phyloP scores from a whole-genome alignment of 2,888 invertebrate genomes.

The Antheraea yamamai region DNA sequence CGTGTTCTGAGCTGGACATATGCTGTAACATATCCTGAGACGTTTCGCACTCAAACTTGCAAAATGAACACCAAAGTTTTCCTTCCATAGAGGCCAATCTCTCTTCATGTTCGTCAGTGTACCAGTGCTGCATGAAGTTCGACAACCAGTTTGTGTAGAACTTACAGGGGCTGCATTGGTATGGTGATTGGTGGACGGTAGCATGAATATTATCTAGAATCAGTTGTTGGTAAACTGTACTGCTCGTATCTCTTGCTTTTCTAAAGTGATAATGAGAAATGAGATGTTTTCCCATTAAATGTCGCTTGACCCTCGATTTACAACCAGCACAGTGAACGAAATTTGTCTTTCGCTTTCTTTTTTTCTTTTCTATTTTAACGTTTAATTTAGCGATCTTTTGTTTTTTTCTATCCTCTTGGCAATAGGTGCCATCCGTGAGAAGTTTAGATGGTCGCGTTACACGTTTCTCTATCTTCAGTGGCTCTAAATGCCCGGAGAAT shows the following conservation, averaged over 20 bases:
- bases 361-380: constrained; percentile 58
- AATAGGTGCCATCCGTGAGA: constrained; percentile 57
- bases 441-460: constrained; percentile 62
- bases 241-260: constrained; percentile 84
- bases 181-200: constrained; percentile 91
- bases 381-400: constrained; percentile 39
- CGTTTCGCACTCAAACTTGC: constrained; percentile 85
- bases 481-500: constrained; percentile 74
- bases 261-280: constrained; percentile 93
- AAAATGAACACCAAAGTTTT: constrained; percentile 87
- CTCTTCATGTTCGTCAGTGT: constrained; percentile 83
- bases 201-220: constrained; percentile 89
- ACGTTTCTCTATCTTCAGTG: constrained; percentile 58
- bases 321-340: constrained; percentile 88
- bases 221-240: constrained; percentile 82
- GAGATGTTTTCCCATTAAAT: constrained; percentile 91
- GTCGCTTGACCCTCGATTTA: constrained; percentile 84
- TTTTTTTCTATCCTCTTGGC: constrained; percentile 48
- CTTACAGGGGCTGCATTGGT: constrained; percentile 91
- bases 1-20: constrained; percentile 84
- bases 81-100: constrained; percentile 79
- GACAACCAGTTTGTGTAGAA: constrained; percentile 91
- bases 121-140: constrained; percentile 88
- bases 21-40: constrained; percentile 86
- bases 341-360: constrained; percentile 80